phyloP scores from a whole-genome alignment of 2,113 vertebrate genomes.

The Fregata magnificens region DNA sequence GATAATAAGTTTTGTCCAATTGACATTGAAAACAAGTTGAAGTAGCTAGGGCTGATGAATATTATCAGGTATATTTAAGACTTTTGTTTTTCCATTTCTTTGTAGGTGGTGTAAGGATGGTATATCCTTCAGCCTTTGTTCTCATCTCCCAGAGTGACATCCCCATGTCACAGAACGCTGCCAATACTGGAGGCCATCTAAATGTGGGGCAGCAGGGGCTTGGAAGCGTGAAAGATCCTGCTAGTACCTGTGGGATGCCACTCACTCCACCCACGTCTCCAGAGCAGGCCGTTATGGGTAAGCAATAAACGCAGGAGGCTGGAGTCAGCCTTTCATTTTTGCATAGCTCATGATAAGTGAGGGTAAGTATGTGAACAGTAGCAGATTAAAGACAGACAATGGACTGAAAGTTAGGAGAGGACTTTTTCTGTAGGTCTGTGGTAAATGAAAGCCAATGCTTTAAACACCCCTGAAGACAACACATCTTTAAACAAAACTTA shows the following conservation, averaged over 20 bases:
- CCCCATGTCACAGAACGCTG: constrained; percentile 82
- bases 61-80: not conserved
- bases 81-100: not conserved
- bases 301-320: not conserved
- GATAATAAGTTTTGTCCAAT: not conserved
- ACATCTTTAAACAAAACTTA: not conserved
- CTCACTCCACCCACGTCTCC: constrained; percentile 96
- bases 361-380: not conserved
- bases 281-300: constrained; percentile 88
- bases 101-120: constrained; percentile 94
- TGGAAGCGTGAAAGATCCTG: constrained; percentile 83
- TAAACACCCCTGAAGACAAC: not conserved
- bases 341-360: not conserved
- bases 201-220: constrained; percentile 73
- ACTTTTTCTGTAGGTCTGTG: not conserved
- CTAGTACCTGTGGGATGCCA: constrained; percentile 88
- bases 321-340: not conserved
- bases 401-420: not conserved
- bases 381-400: not conserved
- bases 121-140: constrained; percentile 95
- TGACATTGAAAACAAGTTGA: not conserved
- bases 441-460: not conserved
- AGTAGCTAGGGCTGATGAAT: not conserved
- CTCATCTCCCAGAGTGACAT: constrained; percentile 94
- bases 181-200: constrained; percentile 74